These are phyloP conservation scores for Orchesella flavescens DNA, from an alignment of 2,888 invertebrate species.

Conservation along the genomic window DNA sequence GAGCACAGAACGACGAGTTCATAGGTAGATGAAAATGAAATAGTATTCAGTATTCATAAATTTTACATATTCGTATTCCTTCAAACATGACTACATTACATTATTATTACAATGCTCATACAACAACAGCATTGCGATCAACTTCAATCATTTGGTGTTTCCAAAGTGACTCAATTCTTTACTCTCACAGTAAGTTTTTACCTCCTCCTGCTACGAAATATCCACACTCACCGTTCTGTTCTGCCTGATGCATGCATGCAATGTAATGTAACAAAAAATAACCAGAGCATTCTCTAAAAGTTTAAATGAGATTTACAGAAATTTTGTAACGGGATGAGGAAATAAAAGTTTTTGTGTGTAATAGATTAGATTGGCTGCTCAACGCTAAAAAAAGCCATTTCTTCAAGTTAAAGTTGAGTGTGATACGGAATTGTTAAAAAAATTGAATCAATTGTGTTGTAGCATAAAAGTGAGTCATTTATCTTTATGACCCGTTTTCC, in stretches of 20 bases:
- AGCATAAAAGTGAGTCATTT: too few relatives aligned
- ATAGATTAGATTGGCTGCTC: neutral
- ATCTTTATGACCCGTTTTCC: too few relatives aligned
- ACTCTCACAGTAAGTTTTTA: neutral
- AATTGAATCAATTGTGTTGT: too few relatives aligned
- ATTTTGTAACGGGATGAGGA: neutral
- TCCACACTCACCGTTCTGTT: neutral
- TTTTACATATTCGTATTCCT: too few relatives aligned
- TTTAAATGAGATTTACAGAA: conserved; percentile 22
- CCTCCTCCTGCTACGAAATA: conserved; percentile 2
- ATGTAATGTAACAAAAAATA: neutral
- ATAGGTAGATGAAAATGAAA: too few relatives aligned
- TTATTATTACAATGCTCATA: neutral
- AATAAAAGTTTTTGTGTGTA: neutral
- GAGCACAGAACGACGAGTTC: too few relatives aligned
- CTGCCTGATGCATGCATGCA: neutral
- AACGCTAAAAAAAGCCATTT: too few relatives aligned
- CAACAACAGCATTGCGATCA: conserved; percentile 12
- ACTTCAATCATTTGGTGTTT: conserved; percentile 30
- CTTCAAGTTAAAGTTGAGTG: too few relatives aligned
- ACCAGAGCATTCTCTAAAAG: neutral
- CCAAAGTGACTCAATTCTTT: conserved; percentile 24
- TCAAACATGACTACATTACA: neutral
- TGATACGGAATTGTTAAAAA: too few relatives aligned
- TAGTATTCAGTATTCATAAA: too few relatives aligned